Evolutionary conservation across 2,797 vertebrate genomes (phyloP), one percentile per base, ranked within the genome.

Genomic region (Tarsius wallacei): DNA sequence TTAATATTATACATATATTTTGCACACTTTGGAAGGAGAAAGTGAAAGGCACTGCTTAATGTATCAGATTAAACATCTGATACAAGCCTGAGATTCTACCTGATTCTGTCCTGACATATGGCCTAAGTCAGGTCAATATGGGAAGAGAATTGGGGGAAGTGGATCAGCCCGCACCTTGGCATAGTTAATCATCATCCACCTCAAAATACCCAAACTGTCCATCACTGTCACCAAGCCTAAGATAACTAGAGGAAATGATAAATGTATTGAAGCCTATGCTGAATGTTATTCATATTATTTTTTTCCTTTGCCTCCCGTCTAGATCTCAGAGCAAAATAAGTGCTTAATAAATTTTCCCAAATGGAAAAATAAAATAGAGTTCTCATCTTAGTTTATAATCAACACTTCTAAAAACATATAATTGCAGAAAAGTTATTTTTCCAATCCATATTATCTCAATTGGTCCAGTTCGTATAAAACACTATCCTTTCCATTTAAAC

Each of bases 1-100:
- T 55, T 89, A 83, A 80, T 85, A 70, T 78, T 66, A 55, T 66
- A 87, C 11, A 88, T 3, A 3, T 57, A 51, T 76, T 95, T 95
- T 94, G 61, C 21, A 71, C 42, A 42, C 26, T 76, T 66, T 81
- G 31, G 49, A 89, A 95, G 33, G 49, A 88, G 26, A 11, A 14
- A 21, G 22, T 90, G 11, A 84, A 88, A 90, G 59, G 4, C 49
- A 28, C 1, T 19, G 19, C 7, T 87, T n/a, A 74, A 74, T 28
- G 71, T 49, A 28, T 49, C 42, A 49, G 26, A 74, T n/a, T 70
- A 83, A 64, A 42, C 42, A 88, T 63, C 13, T 13, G 55, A 33
- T 42, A 55, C 47, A 3, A 63, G 51, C 22, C 17, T 1, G 0
- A 8, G 6, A 49, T 74, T 53, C 63, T 59, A 31, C 31, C 19